Conservation (phyloP, 2,797 vertebrate genomes). For the Triplophysa bombifrons region DNA sequence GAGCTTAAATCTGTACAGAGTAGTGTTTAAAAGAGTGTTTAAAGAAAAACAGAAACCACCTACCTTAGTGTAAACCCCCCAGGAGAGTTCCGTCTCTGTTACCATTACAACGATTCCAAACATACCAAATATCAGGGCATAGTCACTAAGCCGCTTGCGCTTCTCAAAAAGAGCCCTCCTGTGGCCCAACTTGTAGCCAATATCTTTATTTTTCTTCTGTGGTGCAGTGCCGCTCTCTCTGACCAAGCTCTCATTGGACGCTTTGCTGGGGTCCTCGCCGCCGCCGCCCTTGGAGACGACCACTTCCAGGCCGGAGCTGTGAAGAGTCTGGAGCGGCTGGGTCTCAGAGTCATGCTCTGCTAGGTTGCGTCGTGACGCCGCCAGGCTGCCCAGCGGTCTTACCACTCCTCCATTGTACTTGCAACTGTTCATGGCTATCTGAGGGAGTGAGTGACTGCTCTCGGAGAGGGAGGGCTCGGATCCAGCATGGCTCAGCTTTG, state of each 20-base stretch:
- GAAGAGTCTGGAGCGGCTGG: constrained; percentile 79
- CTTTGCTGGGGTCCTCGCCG: constrained; percentile 77
- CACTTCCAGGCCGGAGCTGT: constrained; percentile 85
- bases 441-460: constrained; percentile 80
- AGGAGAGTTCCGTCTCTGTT: constrained; percentile 94
- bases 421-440: constrained; percentile 95
- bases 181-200: constrained; percentile 91
- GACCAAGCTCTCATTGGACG: constrained; percentile 73
- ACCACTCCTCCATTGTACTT: constrained; percentile 90
- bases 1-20: background rate
- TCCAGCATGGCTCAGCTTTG: constrained; percentile 88
- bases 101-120: constrained; percentile 98
- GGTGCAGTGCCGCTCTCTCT: constrained; percentile 68
- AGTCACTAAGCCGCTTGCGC: constrained; percentile 92
- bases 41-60: constrained; percentile 45
- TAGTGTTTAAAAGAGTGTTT: background rate
- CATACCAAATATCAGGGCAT: constrained; percentile 95
- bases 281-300: constrained; percentile 83
- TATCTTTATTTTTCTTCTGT: constrained; percentile 82
- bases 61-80: constrained; percentile 96
- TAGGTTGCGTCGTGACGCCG: constrained; percentile 78
- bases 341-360: constrained; percentile 84
- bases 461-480: constrained; percentile 80
- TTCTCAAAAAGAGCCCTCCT: constrained; percentile 92
- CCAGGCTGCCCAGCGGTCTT: constrained; percentile 84